Conservation (phyloP, 2,113 vertebrate species). For the Chaetops frenatus region DNA sequence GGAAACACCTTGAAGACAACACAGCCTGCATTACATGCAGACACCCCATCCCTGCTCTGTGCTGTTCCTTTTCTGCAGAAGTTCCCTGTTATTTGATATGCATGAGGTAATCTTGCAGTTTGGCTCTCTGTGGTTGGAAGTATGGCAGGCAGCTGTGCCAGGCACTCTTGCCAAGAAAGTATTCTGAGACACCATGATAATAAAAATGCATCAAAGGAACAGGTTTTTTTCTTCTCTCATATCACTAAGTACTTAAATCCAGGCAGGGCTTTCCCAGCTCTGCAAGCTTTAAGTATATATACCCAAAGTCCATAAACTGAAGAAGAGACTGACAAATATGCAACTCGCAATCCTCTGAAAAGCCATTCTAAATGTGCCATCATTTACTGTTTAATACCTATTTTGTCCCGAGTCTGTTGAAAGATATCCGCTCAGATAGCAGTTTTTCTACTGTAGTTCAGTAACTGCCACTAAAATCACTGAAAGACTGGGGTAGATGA, state of each 20-base stretch:
- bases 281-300: background rate
- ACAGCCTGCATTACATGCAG: background rate
- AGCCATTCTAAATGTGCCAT: background rate
- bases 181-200: background rate
- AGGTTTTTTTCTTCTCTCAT: background rate
- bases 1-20: background rate
- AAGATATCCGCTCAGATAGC: background rate
- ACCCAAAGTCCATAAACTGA: background rate
- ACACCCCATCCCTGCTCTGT: rapidly evolving
- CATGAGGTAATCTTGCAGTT: background rate
- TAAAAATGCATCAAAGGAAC: background rate
- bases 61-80: background rate
- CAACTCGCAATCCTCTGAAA: background rate
- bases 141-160: background rate
- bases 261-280: background rate
- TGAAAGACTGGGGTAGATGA: background rate
- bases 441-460: background rate
- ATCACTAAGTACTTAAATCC: background rate
- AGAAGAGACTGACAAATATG: background rate
- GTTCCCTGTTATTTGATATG: background rate
- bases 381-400: background rate
- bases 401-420: background rate
- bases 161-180: background rate
- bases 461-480: background rate
- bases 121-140: background rate